A percentile compares a stretch with the other conserved stretches of the same genome.
phyloP scores from a whole-genome alignment of 1,140 invertebrate genomes.

The Nasonia vitripennis region DNA sequence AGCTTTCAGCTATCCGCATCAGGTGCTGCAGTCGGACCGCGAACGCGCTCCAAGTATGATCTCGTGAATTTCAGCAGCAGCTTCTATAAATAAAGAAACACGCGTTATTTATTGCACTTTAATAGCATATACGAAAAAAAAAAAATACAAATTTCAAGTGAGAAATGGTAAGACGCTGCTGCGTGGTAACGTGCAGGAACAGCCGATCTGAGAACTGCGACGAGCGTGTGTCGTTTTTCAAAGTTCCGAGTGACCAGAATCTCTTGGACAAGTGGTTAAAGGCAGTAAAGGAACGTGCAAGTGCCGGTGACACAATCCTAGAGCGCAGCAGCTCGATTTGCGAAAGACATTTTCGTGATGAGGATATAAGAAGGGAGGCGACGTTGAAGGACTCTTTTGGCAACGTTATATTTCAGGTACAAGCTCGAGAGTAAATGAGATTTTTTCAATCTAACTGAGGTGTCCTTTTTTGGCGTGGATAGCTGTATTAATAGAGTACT shows the following conservation, averaged over 20 bases:
- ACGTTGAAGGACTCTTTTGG: constrained; percentile 20
- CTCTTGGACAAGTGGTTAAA: constrained; percentile 25
- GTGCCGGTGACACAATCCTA: neutral
- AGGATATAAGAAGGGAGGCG: constrained; percentile 21
- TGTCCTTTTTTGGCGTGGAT: neutral
- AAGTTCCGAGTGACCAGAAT: constrained; percentile 28
- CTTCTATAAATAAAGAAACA: neutral
- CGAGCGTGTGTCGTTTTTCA: constrained; percentile 26
- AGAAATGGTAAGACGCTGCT: constrained; percentile 38
- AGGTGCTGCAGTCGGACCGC: neutral
- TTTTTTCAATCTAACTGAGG: neutral
- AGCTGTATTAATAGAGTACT: too few species aligned
- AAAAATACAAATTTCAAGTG: neutral
- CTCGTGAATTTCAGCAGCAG: neutral
- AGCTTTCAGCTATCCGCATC: neutral
- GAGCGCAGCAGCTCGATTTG: constrained; percentile 15
- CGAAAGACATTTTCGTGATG: constrained; percentile 36
- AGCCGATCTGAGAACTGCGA: constrained; percentile 8
- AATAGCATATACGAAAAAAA: too few species aligned
- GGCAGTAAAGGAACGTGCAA: neutral
- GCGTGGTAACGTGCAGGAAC: constrained; percentile 35
- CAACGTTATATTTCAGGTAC: constrained; percentile 42
- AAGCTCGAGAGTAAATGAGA: neutral
- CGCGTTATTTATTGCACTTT: too few species aligned
- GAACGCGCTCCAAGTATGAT: neutral